These are phyloP conservation scores for Zoanthus sansibaricus DNA, from an alignment of 92 coral and sea anemone species.

Conservation along the genomic window DNA sequence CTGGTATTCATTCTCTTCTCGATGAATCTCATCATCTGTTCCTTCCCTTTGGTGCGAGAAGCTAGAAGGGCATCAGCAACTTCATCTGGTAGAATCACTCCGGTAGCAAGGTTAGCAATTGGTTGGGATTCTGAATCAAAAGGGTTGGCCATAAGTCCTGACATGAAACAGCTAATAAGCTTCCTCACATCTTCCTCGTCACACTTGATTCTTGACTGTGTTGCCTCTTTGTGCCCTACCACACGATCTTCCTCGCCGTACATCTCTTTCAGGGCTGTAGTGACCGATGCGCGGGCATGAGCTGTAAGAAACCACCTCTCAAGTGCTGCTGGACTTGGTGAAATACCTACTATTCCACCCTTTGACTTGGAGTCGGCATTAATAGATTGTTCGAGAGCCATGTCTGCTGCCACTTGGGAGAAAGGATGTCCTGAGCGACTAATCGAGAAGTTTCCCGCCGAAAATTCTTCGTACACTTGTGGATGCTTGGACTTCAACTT, in stretches of 20 bases:
- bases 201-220: conserved; percentile 45
- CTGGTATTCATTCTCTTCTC: too few species aligned
- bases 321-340: conserved; percentile 58
- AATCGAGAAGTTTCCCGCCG: conserved; percentile 49
- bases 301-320: conserved; percentile 69
- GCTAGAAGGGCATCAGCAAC: too few species aligned
- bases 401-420: conserved; percentile 18
- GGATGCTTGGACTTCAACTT: conserved; percentile 38
- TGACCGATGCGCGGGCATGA: conserved; percentile 69
- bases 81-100: too few species aligned
- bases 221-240: conserved; percentile 16
- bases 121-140: too few species aligned
- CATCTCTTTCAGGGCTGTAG: conserved; percentile 67
- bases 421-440: conserved; percentile 54
- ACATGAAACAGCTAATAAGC: conserved; percentile 56
- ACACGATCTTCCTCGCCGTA: conserved; percentile 45
- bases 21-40: too few species aligned
- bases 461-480: conserved; percentile 54
- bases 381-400: conserved; percentile 62
- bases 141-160: conserved; percentile 42
- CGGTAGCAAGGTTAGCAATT: too few species aligned
- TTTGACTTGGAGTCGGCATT: conserved; percentile 45
- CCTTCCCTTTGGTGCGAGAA: too few species aligned
- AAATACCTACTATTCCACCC: conserved; percentile 35
- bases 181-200: conserved; percentile 68